phyloP scores from a whole-genome alignment of 2,797 vertebrate species.

The Lagodon rhomboides region DNA sequence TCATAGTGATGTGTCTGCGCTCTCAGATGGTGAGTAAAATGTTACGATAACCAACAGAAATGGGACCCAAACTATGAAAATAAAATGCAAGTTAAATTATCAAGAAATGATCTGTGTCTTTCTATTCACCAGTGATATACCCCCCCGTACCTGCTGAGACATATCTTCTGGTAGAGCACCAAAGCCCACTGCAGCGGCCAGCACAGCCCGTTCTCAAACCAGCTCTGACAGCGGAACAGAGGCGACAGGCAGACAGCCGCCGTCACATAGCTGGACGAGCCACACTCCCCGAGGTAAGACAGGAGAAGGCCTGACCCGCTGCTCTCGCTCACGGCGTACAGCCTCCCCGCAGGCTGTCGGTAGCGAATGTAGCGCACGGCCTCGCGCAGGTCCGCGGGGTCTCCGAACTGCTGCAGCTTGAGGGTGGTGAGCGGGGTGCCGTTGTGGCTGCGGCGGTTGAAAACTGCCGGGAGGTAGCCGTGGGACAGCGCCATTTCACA shows the following conservation, averaged over 20 bases:
- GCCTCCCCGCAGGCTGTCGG: slow-evolving; percentile 84
- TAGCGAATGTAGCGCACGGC: slow-evolving; percentile 88
- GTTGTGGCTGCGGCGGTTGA: slow-evolving; percentile 90
- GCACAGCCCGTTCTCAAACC: slow-evolving; percentile 87
- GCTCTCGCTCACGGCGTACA: slow-evolving; percentile 89
- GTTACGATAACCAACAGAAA: slow-evolving; percentile 2
- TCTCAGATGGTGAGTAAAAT: background rate
- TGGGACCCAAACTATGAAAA: background rate
- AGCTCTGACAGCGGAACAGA: slow-evolving; percentile 88
- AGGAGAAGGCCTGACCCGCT: slow-evolving; percentile 89
- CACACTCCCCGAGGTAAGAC: slow-evolving; percentile 90
- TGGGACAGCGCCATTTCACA: slow-evolving; percentile 86
- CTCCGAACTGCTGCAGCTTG: slow-evolving; percentile 89
- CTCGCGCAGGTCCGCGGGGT: slow-evolving; percentile 88
- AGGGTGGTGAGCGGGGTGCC: slow-evolving; percentile 86
- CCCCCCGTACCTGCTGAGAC: slow-evolving; percentile 86
- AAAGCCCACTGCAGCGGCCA: slow-evolving; percentile 84
- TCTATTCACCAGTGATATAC: background rate
- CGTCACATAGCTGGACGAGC: slow-evolving; percentile 89
- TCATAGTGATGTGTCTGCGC: background rate
- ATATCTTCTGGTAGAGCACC: slow-evolving; percentile 88
- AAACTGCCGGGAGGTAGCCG: slow-evolving; percentile 89
- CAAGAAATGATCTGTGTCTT: background rate
- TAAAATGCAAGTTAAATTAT: background rate
- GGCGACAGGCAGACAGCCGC: slow-evolving; percentile 90